These are phyloP conservation scores for Calyptomena viridis DNA, from an alignment of 2,113 vertebrate genomes.

Conservation along the genomic window DNA sequence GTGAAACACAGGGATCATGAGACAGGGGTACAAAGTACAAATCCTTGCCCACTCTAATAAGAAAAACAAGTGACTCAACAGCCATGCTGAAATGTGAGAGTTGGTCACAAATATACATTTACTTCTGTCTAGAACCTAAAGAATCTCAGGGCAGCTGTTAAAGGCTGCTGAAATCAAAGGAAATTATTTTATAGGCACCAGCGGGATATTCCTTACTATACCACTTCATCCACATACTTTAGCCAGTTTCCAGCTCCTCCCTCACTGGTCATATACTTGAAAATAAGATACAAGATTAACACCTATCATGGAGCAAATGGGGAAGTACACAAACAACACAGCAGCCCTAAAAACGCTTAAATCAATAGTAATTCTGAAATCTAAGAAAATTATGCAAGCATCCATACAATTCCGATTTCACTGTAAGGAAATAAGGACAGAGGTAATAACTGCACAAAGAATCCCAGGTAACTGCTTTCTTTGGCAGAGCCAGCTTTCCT, in stretches of 20 bases:
- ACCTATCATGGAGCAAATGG: neutral
- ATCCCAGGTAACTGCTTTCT: neutral
- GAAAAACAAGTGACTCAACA: neutral
- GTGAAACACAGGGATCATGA: neutral
- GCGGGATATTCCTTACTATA: neutral
- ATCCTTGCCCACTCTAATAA: neutral
- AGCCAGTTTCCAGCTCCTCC: neutral
- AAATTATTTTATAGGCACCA: neutral
- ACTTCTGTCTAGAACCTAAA: neutral
- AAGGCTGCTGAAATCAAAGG: neutral
- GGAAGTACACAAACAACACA: neutral
- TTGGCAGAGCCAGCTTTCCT: neutral
- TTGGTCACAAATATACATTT: neutral
- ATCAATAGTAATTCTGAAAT: neutral
- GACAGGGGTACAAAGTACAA: neutral
- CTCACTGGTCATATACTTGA: neutral
- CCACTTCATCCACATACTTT: neutral
- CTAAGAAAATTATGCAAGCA: neutral
- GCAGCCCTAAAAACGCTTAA: neutral
- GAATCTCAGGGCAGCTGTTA: neutral
- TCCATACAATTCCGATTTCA: neutral
- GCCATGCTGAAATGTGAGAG: neutral
- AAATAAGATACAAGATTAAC: neutral
- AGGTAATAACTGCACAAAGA: neutral
- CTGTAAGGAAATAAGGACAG: neutral